Evolutionary conservation across 2,888 invertebrate species (phyloP).

Genomic region (Drosophila neutralis): DNA sequence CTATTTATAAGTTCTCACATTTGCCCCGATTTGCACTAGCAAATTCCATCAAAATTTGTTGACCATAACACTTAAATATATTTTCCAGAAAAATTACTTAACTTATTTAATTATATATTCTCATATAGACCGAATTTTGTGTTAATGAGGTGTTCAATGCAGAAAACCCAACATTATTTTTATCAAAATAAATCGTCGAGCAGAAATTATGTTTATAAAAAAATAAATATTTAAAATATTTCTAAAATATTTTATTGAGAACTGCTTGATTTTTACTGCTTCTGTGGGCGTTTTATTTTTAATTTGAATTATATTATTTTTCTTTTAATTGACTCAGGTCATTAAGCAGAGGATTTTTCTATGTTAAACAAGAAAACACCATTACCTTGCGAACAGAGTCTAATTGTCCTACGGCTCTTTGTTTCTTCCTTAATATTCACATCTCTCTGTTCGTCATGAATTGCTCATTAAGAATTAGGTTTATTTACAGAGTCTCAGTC

Average conservation of each 20-base stretch:
- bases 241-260: neutral
- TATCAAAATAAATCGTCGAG: neutral
- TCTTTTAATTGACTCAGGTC: neutral
- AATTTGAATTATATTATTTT: neutral
- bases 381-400: neutral
- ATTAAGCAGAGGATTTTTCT: neutral
- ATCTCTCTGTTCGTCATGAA: neutral
- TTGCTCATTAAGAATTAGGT: neutral
- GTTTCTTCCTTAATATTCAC: neutral
- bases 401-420: neutral
- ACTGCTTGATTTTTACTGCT: neutral
- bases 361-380: neutral
- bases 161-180: neutral
- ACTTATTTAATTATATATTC: neutral
- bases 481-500: neutral
- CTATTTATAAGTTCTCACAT: neutral
- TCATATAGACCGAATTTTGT: neutral
- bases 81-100: neutral
- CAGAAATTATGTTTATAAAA: rapidly evolving
- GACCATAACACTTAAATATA: neutral
- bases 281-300: neutral
- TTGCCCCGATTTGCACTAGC: no score
- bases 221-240: no score
- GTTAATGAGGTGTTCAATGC: neutral
- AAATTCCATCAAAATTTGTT: neutral